Percentiles rank a stretch among this genome's conserved stretches.
Evolutionary conservation across 2,888 invertebrate genomes (phyloP).

Genomic region (Polia nebulosa): DNA sequence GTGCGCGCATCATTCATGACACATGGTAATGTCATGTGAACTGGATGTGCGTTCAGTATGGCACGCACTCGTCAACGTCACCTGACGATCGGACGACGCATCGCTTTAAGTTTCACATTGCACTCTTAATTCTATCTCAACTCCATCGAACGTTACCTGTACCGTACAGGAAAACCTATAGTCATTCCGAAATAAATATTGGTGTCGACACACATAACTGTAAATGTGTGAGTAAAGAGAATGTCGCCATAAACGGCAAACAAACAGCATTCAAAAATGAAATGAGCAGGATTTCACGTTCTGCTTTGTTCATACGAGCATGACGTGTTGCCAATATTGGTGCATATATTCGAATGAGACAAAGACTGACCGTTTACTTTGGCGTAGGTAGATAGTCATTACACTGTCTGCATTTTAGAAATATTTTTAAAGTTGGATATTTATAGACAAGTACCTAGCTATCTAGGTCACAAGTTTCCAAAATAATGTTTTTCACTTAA

Average conservation of each 20-base stretch:
- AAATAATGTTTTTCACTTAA: background rate
- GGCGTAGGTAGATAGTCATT: background rate
- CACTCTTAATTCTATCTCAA: constrained; percentile 18
- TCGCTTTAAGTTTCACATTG: constrained; percentile 27
- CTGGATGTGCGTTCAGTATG: constrained; percentile 60
- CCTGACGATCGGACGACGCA: constrained; percentile 37
- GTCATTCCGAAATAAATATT: constrained; percentile 39
- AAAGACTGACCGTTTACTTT: constrained; percentile 18
- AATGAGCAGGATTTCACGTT: constrained; percentile 41
- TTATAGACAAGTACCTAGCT: background rate
- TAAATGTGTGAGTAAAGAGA: constrained; percentile 38
- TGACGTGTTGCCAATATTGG: constrained; percentile 38
- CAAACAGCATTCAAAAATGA: constrained; percentile 46
- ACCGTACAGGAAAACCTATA: constrained; percentile 16
- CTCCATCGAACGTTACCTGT: constrained; percentile 6
- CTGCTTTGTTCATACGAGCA: constrained; percentile 43
- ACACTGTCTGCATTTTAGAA: constrained; percentile 9
- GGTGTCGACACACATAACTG: constrained; percentile 25
- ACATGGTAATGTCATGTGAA: constrained; percentile 75
- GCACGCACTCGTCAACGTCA: constrained; percentile 38
- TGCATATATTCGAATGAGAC: constrained; percentile 24
- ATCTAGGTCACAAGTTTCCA: background rate
- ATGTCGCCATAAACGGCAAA: constrained; percentile 38
- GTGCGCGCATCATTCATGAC: constrained; percentile 77
- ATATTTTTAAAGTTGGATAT: background rate